Evolutionary conservation across 2,888 invertebrate genomes (phyloP).

Genomic region (Seira sanloemensis): DNA sequence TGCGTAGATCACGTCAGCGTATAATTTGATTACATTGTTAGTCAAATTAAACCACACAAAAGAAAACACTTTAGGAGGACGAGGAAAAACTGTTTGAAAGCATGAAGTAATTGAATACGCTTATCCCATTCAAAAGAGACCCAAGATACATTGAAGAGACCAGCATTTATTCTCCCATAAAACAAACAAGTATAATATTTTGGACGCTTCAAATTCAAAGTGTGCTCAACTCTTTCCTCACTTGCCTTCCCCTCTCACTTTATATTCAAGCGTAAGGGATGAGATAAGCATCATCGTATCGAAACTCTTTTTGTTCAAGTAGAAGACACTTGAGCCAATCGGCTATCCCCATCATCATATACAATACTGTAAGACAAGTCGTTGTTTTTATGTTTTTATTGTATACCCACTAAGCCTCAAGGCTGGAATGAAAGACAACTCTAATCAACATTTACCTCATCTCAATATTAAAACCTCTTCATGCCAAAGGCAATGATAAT

Average conservation of each 20-base stretch:
- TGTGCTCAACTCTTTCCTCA: constrained; percentile 23
- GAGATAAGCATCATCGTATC: constrained; percentile 57
- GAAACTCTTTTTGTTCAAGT: constrained; percentile 39
- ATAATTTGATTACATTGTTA: constrained; percentile 13
- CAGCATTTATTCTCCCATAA: no score
- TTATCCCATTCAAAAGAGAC: not conserved
- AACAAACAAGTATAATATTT: not conserved
- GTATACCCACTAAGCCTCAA: constrained; percentile 36
- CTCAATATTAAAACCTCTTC: constrained; percentile 24
- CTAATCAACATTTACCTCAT: constrained; percentile 43
- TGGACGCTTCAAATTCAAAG: not conserved
- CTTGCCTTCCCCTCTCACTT: constrained; percentile 19
- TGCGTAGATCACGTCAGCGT: not conserved
- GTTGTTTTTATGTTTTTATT: not conserved
- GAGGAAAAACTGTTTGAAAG: not conserved
- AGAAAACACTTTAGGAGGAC: not conserved
- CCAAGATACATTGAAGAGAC: not conserved
- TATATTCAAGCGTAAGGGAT: not conserved
- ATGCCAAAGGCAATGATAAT: constrained; percentile 1
- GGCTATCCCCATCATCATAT: constrained; percentile 39
- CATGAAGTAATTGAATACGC: not conserved
- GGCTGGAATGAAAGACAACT: constrained; percentile 52
- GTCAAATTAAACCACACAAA: constrained; percentile 5
- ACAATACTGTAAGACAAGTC: not conserved
- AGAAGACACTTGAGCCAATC: constrained; percentile 51